Conservation (phyloP, 2,888 invertebrate genomes). For the Helicoverpa assulta region DNA sequence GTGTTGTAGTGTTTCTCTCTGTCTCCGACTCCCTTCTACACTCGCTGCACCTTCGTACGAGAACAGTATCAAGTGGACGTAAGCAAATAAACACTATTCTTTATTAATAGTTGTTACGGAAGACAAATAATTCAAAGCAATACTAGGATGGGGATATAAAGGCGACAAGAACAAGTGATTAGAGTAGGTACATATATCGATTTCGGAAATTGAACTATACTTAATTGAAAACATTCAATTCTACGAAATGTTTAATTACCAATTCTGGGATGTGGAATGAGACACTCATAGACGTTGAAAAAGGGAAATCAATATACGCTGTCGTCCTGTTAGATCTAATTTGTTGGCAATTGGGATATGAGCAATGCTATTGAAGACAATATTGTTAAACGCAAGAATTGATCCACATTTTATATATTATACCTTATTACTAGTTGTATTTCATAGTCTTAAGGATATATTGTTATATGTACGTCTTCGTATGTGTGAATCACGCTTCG, state of each 20-base stretch:
- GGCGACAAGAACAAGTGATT: constrained; percentile 40
- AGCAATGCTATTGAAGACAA: constrained; percentile 88
- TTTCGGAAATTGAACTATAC: constrained; percentile 25
- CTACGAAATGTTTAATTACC: constrained; percentile 21
- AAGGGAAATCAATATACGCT: constrained; percentile 46
- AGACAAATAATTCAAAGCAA: constrained; percentile 73
- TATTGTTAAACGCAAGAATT: constrained; percentile 88
- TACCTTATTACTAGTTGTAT: constrained; percentile 77
- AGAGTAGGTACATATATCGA: constrained; percentile 13
- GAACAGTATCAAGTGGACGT: constrained; percentile 50
- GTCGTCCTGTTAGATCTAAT: constrained; percentile 66
- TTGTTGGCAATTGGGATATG: constrained; percentile 75
- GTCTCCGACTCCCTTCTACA: constrained; percentile 73
- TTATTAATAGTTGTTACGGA: constrained; percentile 62
- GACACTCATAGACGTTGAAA: constrained; percentile 46
- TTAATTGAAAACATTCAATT: constrained; percentile 12
- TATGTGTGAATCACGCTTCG: constrained; percentile 60
- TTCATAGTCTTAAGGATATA: constrained; percentile 77
- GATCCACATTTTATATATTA: constrained; percentile 85
- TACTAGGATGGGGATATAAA: constrained; percentile 68
- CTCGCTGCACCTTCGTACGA: constrained; percentile 75
- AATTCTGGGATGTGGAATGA: constrained; percentile 29
- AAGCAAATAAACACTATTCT: constrained; percentile 50
- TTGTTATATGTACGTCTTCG: constrained; percentile 74
- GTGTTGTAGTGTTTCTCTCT: constrained; percentile 75